Percentiles rank a stretch among this genome's conserved stretches.
Conservation (phyloP, 2,888 invertebrate genomes). For the Frankliniella intonsa region DNA sequence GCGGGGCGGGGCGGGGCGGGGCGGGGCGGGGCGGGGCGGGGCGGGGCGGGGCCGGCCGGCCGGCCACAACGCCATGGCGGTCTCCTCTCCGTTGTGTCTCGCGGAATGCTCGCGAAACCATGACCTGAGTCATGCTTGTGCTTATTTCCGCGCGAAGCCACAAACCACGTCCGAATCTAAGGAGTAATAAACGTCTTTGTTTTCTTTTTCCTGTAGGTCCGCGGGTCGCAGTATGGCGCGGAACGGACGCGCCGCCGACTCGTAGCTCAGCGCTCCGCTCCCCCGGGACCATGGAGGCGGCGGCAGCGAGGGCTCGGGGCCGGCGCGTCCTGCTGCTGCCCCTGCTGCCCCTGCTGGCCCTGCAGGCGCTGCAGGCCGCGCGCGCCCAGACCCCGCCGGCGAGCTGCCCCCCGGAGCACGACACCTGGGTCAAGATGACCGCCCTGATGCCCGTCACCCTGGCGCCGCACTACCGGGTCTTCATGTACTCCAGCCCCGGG, state of each 20-base stretch:
- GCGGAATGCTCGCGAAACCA: no score
- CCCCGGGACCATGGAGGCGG: background rate
- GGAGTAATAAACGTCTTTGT: no score
- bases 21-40: background rate
- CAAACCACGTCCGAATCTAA: no score
- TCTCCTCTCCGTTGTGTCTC: no score
- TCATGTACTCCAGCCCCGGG: conserved; percentile 39
- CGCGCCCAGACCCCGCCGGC: conserved; percentile 23
- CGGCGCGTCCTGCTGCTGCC: background rate
- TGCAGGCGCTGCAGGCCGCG: background rate
- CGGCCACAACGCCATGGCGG: background rate
- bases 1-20: no score
- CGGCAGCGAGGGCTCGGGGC: background rate
- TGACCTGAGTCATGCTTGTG: no score
- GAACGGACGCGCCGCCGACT: no score
- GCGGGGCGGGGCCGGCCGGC: background rate
- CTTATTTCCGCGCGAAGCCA: no score
- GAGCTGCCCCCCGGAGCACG: conserved; percentile 43
- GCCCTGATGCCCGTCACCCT: conserved; percentile 38
- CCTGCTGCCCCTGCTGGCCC: background rate
- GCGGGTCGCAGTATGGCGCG: no score
- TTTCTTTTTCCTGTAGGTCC: no score
- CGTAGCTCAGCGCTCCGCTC: no score
- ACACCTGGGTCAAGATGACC: conserved; percentile 39
- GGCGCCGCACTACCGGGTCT: conserved; percentile 36